Evolutionary conservation across 2,113 vertebrate genomes (phyloP), one percentile per base, ranked within the genome.

Genomic region (Engystomops pustulosus): DNA sequence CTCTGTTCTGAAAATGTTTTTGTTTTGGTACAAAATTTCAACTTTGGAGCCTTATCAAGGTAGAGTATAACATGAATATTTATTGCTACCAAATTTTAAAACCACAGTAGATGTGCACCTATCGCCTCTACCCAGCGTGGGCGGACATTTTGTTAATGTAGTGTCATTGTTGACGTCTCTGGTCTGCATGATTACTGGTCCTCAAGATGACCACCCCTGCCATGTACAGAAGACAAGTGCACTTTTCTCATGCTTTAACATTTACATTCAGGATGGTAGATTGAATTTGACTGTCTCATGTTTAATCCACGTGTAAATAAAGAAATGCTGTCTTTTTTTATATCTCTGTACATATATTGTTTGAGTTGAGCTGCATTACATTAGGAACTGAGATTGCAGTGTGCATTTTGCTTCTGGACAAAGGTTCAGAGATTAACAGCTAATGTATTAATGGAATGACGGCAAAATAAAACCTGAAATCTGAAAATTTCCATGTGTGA

Each of bases 401-500:
- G 1, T 2, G 25, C 84, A 83, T 81, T 45, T 8, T 58, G 58
- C 90, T 89, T 86, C 79, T 83, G 25, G 11, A 51, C 9, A 17
- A 32, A 68, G 69, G 72, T 84, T 55, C 81, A 17, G 86, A 88
- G 70, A 76, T 86, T 14, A 58, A 7, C 76, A 17, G 84, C 79
- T 74, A 3, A 80, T 69, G 23, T 89, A 88, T 90, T 89, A 87
- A 89, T 85, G 90, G 91, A 91, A 92, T 92, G 90, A 89, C 81
- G 7, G 71, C 75, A 32, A 78, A 90, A 91, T 91, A 90, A 92
- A 90, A 75, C 55, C 72, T 41, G 38, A 75, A 78, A 71, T 47
- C 44, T 20, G 15, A 85, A 69, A 32, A 41, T 78, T 58, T 23
- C 14, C 20, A 6, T 49, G 14, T 58, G 51, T 60, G 18, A 0